Base-by-base conservation (phyloP, 2,888 invertebrate genomes). In the Catocala fraxini region DNA sequence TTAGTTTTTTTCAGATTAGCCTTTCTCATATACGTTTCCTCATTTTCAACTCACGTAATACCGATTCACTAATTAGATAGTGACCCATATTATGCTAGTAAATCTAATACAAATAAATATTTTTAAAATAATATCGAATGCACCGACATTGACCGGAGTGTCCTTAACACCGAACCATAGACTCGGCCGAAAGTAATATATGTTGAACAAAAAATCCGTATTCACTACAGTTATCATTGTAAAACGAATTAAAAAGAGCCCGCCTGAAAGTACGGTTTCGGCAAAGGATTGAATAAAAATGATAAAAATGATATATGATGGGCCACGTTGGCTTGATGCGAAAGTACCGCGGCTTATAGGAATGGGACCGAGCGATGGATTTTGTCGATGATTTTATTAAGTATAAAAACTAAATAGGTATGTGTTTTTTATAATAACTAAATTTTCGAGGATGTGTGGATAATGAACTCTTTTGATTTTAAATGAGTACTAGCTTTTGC, bases 211-310 rank as follows among this genome's bases (percentile, higher is more conserved):
- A 77, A 77, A 71, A 73, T 59, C 58, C 52, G 61, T 61, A 63
- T 69, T 75, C 79, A 70, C 70, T 77, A 70, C 80, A 87, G 91
- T 88, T 88, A 91, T 90, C 91, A 91, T 88, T 83, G 90, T 87
- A 91, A 92, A 92, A 92, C 88, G 92, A 92, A 91, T 92, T 92
- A 92, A 92, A 89, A 92, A 89, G 85, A 84, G 79, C 82, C 84
- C 81, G 86, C 53, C 76, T 76, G 74, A 77, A 79, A 81, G 78
- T 83, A 90, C 85, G 93, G 92, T 89, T 92, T 92, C 93, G 89
- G 90, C 89, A 93, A 91, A 93, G 92, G 92, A 91, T 92, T 89
- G 91, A 86, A 82, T 84, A 85, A 87, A 75, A 89, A 89, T 90
- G 90, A 90, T 90, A 90, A 90, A 84, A 92, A 91, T 91, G 91